Percentiles rank a stretch among this genome's conserved stretches.
phyloP scores from a whole-genome alignment of 2,113 vertebrate species.

The Pituophis catenifer region DNA sequence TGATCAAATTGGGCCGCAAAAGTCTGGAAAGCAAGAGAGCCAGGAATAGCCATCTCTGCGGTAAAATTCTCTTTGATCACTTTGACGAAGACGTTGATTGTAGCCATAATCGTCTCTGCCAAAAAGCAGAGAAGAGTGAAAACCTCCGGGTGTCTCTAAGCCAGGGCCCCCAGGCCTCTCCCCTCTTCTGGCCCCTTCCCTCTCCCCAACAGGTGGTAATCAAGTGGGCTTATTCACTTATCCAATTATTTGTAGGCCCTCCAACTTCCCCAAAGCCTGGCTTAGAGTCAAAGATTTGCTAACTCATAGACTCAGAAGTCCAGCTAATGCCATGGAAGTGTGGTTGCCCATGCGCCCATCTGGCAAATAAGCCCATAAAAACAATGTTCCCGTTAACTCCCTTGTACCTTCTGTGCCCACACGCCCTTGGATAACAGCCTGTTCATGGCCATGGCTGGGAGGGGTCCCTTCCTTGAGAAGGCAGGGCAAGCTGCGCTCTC shows the following conservation, averaged over 20 bases:
- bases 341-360: background rate
- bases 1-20: background rate
- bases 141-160: background rate
- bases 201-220: background rate
- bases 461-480: background rate
- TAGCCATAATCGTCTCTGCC: background rate
- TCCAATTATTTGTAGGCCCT: background rate
- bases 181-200: background rate
- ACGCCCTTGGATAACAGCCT: background rate
- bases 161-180: background rate
- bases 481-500: background rate
- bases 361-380: background rate
- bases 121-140: background rate
- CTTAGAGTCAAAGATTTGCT: background rate
- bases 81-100: background rate
- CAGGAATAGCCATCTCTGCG: accelerated
- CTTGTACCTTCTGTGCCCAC: background rate
- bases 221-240: background rate
- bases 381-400: background rate
- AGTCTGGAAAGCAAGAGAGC: accelerated
- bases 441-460: background rate
- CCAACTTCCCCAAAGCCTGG: background rate
- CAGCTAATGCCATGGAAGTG: background rate
- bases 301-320: background rate
- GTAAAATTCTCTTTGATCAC: accelerated